Evolutionary conservation across 2,888 invertebrate genomes (phyloP), one percentile per base, ranked within the genome.

Genomic region (Dilophus febrilis): DNA sequence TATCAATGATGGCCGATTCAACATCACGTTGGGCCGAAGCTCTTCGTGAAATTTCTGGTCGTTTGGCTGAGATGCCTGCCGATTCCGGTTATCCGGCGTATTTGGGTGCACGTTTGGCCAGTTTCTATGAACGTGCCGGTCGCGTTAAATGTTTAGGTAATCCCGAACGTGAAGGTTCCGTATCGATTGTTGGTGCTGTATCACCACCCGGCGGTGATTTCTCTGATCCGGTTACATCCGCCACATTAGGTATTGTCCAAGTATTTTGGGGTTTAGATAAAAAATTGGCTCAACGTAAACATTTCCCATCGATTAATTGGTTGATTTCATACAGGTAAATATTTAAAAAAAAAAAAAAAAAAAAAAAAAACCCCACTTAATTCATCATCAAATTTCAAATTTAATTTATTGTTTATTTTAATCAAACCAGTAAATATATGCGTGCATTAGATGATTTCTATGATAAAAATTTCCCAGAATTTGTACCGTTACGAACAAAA

Each of bases 21-120:
- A 99, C 98, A 16, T 98, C 97, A 12, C 90, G 98, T 68, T 98
- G 98, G 98, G 98, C 98, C 45, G 98, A 99, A 66, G 98, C 98
- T 51, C 74, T 99, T 64, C 79, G 98, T 70, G 98, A 99, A 78
- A 98, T 99, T 68, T 97, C 97, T 1, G 95, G 84, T 53, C 95
- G 98, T 66, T 72, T 99, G 60, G 98, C 98, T 60, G 98, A 99
- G 74, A 99, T 99, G 98, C 98, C 98, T 57, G 98, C 98, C 53
- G 92, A 90, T 71, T 78, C 80, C 36, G 98, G 98, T 59, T 99
- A 99, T 67, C 98, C 98, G 34, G 98, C 98, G 43, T 99, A 99
- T 67, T 72, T 99, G 58, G 95, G 95, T 40, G 97, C 98, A 11
- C 78, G 98, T 49, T 71, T 99, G 48, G 98, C 98, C 51, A 92